Conservation (phyloP, 2,888 invertebrate species). For the Drosophila borealis region DNA sequence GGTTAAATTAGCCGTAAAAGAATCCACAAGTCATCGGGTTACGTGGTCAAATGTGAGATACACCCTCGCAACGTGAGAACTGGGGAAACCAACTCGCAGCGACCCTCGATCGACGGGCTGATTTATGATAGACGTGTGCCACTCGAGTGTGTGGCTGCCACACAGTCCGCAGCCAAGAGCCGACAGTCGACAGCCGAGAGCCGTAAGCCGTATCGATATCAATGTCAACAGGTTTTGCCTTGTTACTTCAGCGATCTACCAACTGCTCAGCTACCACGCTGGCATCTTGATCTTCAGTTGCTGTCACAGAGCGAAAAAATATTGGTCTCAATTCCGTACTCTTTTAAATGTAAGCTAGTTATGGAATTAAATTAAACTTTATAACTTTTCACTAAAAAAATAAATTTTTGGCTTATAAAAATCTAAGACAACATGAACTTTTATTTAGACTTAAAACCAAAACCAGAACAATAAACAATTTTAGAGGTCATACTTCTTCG, state of each 20-base stretch:
- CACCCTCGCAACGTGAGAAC: slow-evolving; percentile 77
- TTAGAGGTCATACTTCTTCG: too few species aligned
- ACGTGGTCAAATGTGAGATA: slow-evolving; percentile 44
- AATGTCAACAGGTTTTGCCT: slow-evolving; percentile 76
- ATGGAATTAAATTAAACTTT: too few species aligned
- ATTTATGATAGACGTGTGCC: slow-evolving; percentile 78
- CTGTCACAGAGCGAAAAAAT: slow-evolving; percentile 8
- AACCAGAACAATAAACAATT: too few species aligned
- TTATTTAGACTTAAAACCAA: too few species aligned
- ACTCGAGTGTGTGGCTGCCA: slow-evolving; percentile 44
- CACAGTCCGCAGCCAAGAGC: slow-evolving; percentile 12
- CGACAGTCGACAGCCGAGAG: background rate
- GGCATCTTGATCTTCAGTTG: slow-evolving; percentile 43
- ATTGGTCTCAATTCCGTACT: background rate
- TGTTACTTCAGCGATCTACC: slow-evolving; percentile 23
- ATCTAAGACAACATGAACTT: too few species aligned
- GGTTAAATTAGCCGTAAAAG: slow-evolving; percentile 81
- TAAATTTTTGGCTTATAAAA: too few species aligned
- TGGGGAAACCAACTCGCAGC: slow-evolving; percentile 11
- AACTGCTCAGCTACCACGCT: slow-evolving; percentile 5
- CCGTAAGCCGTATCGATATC: slow-evolving; percentile 61
- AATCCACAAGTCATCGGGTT: slow-evolving; percentile 70
- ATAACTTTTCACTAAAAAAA: too few species aligned
- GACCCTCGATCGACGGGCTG: slow-evolving; percentile 41
- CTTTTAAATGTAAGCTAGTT: too few species aligned